A percentile compares a stretch with the other conserved stretches of the same genome.
phyloP scores from a whole-genome alignment of 2,113 vertebrate species.

The Bambusicola thoracicus region DNA sequence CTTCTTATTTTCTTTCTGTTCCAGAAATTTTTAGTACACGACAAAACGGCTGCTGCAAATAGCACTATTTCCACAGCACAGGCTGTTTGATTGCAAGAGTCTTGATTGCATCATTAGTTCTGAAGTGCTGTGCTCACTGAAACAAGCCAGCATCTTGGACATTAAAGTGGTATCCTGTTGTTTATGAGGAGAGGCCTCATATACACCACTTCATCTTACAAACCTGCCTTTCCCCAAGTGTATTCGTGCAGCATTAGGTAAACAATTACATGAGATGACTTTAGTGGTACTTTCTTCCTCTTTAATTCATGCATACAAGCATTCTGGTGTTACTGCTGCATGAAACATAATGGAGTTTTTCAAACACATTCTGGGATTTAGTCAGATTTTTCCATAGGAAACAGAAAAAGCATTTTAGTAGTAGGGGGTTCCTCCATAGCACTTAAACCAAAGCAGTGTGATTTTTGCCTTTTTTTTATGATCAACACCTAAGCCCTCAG shows the following conservation, averaged over 20 bases:
- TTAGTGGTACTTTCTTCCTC: conserved; percentile 77
- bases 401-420: conserved; percentile 58
- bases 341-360: conserved; percentile 78
- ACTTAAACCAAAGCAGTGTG: conserved; percentile 24
- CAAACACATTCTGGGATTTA: conserved; percentile 68
- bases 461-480: conserved; percentile 33
- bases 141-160: conserved; percentile 89
- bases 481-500: conserved; percentile 22
- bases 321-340: conserved; percentile 73
- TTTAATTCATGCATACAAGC: conserved; percentile 77
- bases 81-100: conserved; percentile 89
- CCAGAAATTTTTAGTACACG: conserved; percentile 81
- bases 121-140: conserved; percentile 91
- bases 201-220: conserved; percentile 86
- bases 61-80: conserved; percentile 82
- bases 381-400: conserved; percentile 71
- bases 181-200: conserved; percentile 87
- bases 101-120: conserved; percentile 91
- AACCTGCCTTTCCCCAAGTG: conserved; percentile 84
- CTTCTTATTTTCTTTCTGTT: conserved; percentile 80
- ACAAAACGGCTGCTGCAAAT: conserved; percentile 81
- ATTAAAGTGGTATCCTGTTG: conserved; percentile 90
- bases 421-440: conserved; percentile 49
- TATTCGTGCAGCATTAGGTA: conserved; percentile 85
- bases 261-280: conserved; percentile 86